These are phyloP conservation scores for Acronicta psi DNA, from an alignment of 2,888 invertebrate species.

Conservation along the genomic window DNA sequence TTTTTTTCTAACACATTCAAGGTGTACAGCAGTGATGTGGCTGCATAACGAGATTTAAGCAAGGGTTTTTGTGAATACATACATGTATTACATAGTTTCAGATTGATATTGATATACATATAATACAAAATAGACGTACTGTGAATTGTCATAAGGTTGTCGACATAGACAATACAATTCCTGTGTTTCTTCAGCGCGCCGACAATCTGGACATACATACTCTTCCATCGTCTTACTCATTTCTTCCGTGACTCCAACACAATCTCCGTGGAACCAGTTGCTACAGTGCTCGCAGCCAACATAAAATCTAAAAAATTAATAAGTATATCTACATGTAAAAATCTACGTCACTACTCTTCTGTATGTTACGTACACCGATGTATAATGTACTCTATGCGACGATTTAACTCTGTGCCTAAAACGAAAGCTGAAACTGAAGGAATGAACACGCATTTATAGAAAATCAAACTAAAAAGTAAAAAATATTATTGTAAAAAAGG, in stretches of 20 bases:
- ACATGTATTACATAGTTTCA: too few species aligned
- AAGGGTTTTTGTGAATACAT: too few species aligned
- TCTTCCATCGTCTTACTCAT: constrained; percentile 96
- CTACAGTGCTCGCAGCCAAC: constrained; percentile 99
- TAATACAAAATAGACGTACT: constrained; percentile 89
- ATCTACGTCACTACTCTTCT: background rate
- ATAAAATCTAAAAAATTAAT: constrained; percentile 94
- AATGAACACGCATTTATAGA: too few species aligned
- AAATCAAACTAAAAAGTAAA: too few species aligned
- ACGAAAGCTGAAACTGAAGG: too few species aligned
- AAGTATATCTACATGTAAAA: background rate
- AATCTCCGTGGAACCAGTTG: constrained; percentile 99
- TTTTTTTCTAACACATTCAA: too few species aligned
- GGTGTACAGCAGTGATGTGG: too few species aligned
- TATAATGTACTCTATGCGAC: too few species aligned
- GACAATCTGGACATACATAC: constrained; percentile 96
- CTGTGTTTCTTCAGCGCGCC: constrained; percentile 95
- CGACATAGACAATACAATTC: constrained; percentile 98
- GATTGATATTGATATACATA: too few species aligned
- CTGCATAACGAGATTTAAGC: too few species aligned
- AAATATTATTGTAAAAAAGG: too few species aligned
- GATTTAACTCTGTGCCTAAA: too few species aligned
- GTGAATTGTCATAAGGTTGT: constrained; percentile 98
- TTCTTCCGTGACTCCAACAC: constrained; percentile 97
- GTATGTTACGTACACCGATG: background rate